phyloP scores from a whole-genome alignment of 2,113 vertebrate genomes.

The Erpornis zantholeuca region DNA sequence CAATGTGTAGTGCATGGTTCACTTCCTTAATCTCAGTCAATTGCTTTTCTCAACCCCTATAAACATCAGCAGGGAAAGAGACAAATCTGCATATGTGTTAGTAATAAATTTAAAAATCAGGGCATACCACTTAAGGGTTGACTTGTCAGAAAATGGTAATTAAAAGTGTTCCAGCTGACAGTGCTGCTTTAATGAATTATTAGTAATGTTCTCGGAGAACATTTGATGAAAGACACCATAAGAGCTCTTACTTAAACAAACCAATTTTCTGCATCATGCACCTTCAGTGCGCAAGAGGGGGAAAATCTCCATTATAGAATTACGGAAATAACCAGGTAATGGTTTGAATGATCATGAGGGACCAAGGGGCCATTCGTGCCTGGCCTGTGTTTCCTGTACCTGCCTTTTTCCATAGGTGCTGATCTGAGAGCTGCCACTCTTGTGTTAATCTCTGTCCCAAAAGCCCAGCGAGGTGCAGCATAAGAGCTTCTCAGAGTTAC shows the following conservation, averaged over 20 bases:
- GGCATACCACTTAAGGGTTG: constrained; percentile 23
- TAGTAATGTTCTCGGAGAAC: background rate
- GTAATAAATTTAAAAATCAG: constrained; percentile 41
- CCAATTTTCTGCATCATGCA: constrained; percentile 35
- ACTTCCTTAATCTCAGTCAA: background rate
- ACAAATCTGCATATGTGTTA: background rate
- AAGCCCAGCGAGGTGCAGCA: background rate
- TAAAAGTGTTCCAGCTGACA: constrained; percentile 45
- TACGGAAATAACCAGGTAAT: background rate
- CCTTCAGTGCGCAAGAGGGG: background rate
- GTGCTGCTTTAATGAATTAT: constrained; percentile 58
- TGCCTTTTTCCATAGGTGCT: background rate
- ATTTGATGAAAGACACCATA: background rate
- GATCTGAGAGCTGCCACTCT: background rate
- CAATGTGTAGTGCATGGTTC: background rate
- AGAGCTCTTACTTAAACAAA: constrained; percentile 37
- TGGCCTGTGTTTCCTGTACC: background rate
- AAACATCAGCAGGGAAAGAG: background rate
- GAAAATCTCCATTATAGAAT: background rate
- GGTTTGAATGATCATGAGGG: background rate
- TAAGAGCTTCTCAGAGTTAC: background rate
- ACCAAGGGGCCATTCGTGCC: background rate
- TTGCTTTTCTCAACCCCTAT: background rate
- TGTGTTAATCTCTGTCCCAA: background rate
- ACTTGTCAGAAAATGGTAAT: constrained; percentile 49